Conservation (phyloP, 2,888 invertebrate species). For the Steinernema hermaphroditum region DNA sequence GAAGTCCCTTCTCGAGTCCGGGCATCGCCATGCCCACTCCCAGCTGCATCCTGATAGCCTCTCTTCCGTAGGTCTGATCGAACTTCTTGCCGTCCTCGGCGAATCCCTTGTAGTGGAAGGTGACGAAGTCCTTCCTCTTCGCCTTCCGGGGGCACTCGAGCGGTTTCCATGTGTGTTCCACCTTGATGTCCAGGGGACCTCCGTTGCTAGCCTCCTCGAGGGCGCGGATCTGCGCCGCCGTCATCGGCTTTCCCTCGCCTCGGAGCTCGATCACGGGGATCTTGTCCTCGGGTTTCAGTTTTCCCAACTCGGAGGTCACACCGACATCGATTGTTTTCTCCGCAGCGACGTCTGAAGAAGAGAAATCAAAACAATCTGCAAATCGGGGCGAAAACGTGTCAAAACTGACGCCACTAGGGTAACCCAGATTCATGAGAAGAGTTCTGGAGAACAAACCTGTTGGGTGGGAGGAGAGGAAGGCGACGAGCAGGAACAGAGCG, state of each 20-base stretch:
- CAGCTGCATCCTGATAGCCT: conserved; percentile 62
- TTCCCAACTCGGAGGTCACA: neutral
- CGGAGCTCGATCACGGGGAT: conserved; percentile 66
- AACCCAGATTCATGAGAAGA: neutral
- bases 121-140: conserved; percentile 63
- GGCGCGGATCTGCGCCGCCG: conserved; percentile 65
- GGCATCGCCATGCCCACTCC: conserved; percentile 66
- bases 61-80: conserved; percentile 60
- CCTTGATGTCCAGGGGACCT: conserved; percentile 64
- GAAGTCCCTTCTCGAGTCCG: conserved; percentile 65
- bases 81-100: conserved; percentile 59
- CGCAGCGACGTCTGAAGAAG: too few species aligned
- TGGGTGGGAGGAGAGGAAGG: neutral
- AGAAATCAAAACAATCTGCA: neutral
- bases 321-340: conserved; percentile 14
- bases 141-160: conserved; percentile 58
- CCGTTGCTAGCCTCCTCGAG: conserved; percentile 64
- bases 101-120: conserved; percentile 66
- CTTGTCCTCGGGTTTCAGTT: conserved; percentile 54
- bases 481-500: neutral
- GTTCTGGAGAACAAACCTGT: neutral
- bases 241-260: conserved; percentile 66
- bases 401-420: neutral
- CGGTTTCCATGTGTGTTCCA: conserved; percentile 58
- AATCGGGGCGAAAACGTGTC: neutral